Conservation (phyloP, 2,113 vertebrate species). For the Sardina pilchardus region DNA sequence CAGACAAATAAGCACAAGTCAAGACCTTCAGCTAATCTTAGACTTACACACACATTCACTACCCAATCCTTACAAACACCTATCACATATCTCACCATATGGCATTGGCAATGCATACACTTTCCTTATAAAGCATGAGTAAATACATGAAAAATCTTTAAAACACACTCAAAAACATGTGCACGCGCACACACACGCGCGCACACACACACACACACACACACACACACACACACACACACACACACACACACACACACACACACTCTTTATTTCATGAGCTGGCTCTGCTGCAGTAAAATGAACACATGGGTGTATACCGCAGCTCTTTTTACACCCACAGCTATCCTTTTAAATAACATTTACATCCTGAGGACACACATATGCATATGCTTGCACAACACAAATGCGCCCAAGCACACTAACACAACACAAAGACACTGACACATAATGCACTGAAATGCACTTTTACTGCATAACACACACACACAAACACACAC, state of each 20-base stretch:
- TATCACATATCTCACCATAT: not conserved
- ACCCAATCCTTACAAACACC: not conserved
- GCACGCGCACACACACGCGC: not conserved
- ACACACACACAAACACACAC: not conserved
- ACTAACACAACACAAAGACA: not conserved
- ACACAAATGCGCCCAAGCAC: not conserved
- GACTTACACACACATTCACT: not conserved
- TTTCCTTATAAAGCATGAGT: not conserved
- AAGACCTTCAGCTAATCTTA: not conserved
- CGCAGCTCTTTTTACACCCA: not conserved
- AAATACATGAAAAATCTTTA: not conserved
- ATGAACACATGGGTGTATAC: not conserved
- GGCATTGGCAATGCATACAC: not conserved
- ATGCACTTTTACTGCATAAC: not conserved
- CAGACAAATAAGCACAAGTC: not conserved
- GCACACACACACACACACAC: not conserved
- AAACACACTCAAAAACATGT: not conserved
- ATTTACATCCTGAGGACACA: not conserved
- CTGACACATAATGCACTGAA: not conserved
- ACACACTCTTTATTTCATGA: not conserved
- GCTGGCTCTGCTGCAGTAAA: not conserved
- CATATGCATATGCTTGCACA: not conserved
- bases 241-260: not conserved
- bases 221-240: not conserved
- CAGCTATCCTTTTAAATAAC: slow-evolving; percentile 4